Evolutionary conservation across 2,888 invertebrate genomes (phyloP).

Genomic region (Crossocerus cetratus): DNA sequence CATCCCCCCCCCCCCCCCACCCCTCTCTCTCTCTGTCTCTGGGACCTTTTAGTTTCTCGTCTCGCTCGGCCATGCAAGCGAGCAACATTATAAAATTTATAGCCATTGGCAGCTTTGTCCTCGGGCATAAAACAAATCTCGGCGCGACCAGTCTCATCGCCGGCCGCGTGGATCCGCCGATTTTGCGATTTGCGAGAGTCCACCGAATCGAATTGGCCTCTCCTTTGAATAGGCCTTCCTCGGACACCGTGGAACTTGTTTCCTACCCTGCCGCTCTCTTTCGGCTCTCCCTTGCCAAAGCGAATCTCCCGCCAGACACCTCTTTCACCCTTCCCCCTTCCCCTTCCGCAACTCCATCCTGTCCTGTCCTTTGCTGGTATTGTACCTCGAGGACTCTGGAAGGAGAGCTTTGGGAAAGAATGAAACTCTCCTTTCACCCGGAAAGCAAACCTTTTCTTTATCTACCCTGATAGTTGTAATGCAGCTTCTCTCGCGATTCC

Average conservation of each 20-base stretch:
- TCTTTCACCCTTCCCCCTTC: too few relatives aligned
- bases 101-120: constrained; percentile 68
- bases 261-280: constrained; percentile 7
- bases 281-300: not conserved
- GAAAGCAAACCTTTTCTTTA: too few relatives aligned
- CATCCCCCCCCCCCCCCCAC: constrained; percentile 6
- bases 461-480: too few relatives aligned
- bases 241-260: constrained; percentile 8
- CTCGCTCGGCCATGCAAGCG: too few relatives aligned
- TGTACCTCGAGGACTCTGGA: too few relatives aligned
- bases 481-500: not conserved
- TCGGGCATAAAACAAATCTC: constrained; percentile 59
- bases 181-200: constrained; percentile 45
- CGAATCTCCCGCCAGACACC: not conserved
- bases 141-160: constrained; percentile 28
- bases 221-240: not conserved
- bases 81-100: constrained; percentile 62
- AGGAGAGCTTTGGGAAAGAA: too few relatives aligned
- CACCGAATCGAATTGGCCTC: constrained; percentile 45
- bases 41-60: too few relatives aligned
- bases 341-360: too few relatives aligned
- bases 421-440: too few relatives aligned
- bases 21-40: not conserved
- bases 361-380: too few relatives aligned
- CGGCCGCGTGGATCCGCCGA: constrained; percentile 43